Evolutionary conservation across 2,888 invertebrate genomes (phyloP).

Genomic region (Trissolcus brochymenae): DNA sequence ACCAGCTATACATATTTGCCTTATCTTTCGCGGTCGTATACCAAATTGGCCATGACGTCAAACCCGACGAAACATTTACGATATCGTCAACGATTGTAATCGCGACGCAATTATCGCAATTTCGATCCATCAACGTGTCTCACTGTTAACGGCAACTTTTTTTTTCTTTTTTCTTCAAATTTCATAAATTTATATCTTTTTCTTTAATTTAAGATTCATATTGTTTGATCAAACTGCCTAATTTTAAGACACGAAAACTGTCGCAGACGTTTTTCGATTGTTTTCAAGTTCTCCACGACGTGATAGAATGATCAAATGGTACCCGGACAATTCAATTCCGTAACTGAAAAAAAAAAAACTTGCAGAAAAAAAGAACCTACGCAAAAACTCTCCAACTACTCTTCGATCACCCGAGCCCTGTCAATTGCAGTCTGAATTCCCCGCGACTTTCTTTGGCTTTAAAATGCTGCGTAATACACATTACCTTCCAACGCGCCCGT

Average conservation of each 20-base stretch:
- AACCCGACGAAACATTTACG: neutral
- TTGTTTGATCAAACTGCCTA: too few species aligned
- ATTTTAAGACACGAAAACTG: too few species aligned
- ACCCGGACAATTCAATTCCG: conserved; percentile 18
- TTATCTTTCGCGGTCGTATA: conserved; percentile 32
- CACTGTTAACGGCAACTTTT: too few species aligned
- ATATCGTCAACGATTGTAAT: too few species aligned
- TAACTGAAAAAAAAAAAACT: conserved; percentile 6
- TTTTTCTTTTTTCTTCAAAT: too few species aligned
- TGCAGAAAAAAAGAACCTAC: neutral
- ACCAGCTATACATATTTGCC: conserved; percentile 24
- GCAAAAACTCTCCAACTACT: conserved; percentile 43
- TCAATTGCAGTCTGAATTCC: conserved; percentile 50
- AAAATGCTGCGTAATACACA: conserved; percentile 67
- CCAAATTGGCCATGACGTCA: conserved; percentile 32
- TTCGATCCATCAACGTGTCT: too few species aligned
- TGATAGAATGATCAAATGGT: conserved; percentile 37
- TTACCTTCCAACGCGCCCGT: too few species aligned
- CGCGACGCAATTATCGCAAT: too few species aligned
- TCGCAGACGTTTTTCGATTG: neutral
- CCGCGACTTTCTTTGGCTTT: conserved; percentile 24
- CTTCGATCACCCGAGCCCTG: conserved; percentile 50
- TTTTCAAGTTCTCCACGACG: conserved; percentile 5
- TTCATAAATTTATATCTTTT: too few species aligned
- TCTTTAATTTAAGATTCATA: too few species aligned